phyloP scores from a whole-genome alignment of 2,113 vertebrate genomes.

The Elaphurus davidianus region DNA sequence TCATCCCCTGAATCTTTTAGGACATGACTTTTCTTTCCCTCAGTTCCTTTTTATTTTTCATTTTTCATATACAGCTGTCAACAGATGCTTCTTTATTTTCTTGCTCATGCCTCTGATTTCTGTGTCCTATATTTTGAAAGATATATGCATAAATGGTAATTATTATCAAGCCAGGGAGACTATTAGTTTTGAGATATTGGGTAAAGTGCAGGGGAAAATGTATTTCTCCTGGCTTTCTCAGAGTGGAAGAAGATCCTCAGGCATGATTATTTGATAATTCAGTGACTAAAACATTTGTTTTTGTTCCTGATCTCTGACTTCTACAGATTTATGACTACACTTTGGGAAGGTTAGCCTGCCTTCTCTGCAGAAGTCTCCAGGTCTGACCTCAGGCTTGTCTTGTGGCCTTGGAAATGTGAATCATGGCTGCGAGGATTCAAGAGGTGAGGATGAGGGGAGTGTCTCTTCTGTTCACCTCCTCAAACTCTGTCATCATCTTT shows the following conservation, averaged over 20 bases:
- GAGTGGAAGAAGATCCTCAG: not conserved
- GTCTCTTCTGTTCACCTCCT: not conserved
- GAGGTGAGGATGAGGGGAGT: not conserved
- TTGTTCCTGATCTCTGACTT: not conserved
- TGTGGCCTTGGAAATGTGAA: not conserved
- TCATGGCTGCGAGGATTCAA: not conserved
- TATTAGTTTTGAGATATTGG: not conserved
- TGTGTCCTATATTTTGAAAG: not conserved
- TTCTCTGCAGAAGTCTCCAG: not conserved
- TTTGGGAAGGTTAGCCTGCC: not conserved
- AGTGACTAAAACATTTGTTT: slow-evolving; percentile 2
- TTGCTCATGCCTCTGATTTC: not conserved
- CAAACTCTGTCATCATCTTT: not conserved
- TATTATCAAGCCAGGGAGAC: not conserved
- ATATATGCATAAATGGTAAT: not conserved
- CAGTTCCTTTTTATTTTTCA: not conserved
- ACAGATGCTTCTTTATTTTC: not conserved
- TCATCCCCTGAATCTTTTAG: not conserved
- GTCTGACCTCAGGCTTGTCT: not conserved
- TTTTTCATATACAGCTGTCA: not conserved
- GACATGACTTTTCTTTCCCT: not conserved
- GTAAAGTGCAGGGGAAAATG: not conserved
- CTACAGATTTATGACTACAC: not conserved
- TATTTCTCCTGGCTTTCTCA: not conserved
- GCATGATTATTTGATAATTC: not conserved